These are phyloP conservation scores for Oligia latruncula DNA, from an alignment of 2,888 invertebrate species.

Conservation along the genomic window DNA sequence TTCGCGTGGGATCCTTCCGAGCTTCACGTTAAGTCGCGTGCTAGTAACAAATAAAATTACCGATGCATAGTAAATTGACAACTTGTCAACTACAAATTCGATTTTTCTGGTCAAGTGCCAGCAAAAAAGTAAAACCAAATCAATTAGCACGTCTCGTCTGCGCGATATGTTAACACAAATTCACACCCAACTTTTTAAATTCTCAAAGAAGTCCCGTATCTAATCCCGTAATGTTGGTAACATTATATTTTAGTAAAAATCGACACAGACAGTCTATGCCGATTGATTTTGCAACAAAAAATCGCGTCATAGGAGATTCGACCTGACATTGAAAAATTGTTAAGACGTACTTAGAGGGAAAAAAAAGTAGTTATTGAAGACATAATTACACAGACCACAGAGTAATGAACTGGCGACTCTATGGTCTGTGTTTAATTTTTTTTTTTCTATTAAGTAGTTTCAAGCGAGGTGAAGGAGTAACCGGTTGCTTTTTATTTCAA, in stretches of 20 bases:
- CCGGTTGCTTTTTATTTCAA: background rate
- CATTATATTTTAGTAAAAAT: conserved; percentile 57
- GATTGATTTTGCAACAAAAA: conserved; percentile 60
- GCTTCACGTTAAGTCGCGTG: background rate
- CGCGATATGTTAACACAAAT: conserved; percentile 32
- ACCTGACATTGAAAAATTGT: conserved; percentile 60
- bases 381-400: conserved; percentile 48
- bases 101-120: background rate
- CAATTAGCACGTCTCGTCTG: conserved; percentile 25
- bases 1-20: background rate
- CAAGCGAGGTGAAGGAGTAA: conserved; percentile 12
- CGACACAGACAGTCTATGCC: conserved; percentile 39
- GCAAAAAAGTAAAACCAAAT: conserved; percentile 31
- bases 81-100: background rate
- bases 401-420: conserved; percentile 62
- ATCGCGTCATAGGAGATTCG: conserved; percentile 19
- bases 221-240: conserved; percentile 68
- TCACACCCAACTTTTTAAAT: conserved; percentile 32
- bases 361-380: conserved; percentile 38
- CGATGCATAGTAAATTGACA: background rate
- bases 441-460: conserved; percentile 29
- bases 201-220: conserved; percentile 64
- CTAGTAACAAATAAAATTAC: background rate
- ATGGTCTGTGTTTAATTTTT: conserved; percentile 43
- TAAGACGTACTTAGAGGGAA: conserved; percentile 28